Percentiles rank a stretch among this genome's conserved stretches.
These are phyloP conservation scores for Microtus oregoni DNA, from an alignment of 2,113 vertebrate species.

Conservation along the genomic window DNA sequence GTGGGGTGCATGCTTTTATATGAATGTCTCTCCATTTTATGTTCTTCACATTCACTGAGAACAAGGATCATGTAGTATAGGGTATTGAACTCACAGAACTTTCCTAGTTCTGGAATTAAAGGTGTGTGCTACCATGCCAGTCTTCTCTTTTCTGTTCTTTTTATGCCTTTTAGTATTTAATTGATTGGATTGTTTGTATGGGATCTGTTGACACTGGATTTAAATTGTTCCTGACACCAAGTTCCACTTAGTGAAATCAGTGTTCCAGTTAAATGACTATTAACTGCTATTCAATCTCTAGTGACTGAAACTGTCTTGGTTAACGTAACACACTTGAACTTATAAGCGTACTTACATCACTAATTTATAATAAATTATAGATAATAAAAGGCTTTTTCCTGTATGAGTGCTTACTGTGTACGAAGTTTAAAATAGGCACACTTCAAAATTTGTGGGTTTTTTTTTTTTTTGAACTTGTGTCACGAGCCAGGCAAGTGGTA, in stretches of 20 bases:
- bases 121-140: not conserved
- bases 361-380: not conserved
- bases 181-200: not conserved
- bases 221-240: not conserved
- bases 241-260: not conserved
- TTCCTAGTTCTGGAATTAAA: not conserved
- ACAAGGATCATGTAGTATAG: not conserved
- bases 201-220: not conserved
- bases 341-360: not conserved
- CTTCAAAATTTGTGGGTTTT: not conserved
- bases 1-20: not conserved
- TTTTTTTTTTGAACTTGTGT: not conserved
- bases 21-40: not conserved
- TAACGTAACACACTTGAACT: not conserved
- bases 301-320: not conserved
- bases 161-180: not conserved
- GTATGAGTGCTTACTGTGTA: not conserved
- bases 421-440: not conserved
- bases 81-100: no score
- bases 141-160: not conserved
- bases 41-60: not conserved
- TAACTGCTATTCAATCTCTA: slow-evolving; percentile 6
- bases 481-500: no score
- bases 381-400: not conserved
- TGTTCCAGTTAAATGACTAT: slow-evolving; percentile 22